Percentiles rank a stretch among this genome's conserved stretches.
phyloP scores from a whole-genome alignment of 2,113 vertebrate genomes.

The Platysteira castanea region DNA sequence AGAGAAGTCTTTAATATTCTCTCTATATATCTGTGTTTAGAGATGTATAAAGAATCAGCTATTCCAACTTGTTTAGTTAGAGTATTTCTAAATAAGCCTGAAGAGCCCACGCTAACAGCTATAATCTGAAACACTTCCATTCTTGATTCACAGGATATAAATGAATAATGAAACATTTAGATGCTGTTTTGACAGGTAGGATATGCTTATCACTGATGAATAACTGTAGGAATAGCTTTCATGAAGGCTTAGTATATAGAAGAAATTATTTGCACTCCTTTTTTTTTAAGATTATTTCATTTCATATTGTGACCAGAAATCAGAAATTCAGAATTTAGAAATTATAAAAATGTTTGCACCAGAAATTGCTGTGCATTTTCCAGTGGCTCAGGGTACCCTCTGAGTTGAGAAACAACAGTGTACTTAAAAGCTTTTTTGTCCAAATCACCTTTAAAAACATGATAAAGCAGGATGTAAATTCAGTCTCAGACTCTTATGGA shows the following conservation, averaged over 20 bases:
- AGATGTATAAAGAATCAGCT: neutral
- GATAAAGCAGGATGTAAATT: neutral
- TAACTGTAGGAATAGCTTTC: fast-evolving
- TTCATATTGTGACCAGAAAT: neutral
- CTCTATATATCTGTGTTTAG: neutral
- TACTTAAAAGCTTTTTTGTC: neutral
- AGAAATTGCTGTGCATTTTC: neutral
- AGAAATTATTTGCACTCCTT: fast-evolving
- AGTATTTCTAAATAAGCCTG: neutral
- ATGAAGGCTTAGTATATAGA: neutral
- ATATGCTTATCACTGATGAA: neutral
- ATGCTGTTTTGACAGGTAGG: neutral
- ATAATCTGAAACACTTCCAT: neutral
- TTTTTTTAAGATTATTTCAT: neutral
- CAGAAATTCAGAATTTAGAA: neutral
- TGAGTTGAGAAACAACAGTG: neutral
- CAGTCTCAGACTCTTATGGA: neutral
- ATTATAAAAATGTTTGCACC: neutral
- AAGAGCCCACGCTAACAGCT: neutral
- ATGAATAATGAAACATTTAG: neutral
- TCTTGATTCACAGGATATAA: neutral
- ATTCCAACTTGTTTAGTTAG: neutral
- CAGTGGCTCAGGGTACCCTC: neutral
- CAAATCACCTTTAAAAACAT: neutral
- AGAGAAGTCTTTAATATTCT: neutral